Evolutionary conservation across 2,888 invertebrate genomes (phyloP).

Genomic region (Drosophila neonasuta): DNA sequence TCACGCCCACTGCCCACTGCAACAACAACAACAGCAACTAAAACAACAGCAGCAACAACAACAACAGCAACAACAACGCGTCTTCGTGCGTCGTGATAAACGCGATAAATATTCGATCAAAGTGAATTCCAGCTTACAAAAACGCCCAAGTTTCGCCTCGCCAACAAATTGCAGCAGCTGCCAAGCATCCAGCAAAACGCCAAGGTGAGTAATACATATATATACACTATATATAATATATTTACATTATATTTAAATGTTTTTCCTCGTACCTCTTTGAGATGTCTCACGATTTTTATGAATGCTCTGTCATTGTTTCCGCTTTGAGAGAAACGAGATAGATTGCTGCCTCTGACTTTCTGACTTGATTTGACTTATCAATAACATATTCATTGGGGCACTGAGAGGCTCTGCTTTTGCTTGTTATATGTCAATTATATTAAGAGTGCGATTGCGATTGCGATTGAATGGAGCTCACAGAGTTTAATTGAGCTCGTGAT

Average conservation of each 20-base stretch:
- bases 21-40: conserved; percentile 21
- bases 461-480: conserved; percentile 23
- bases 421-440: conserved; percentile 26
- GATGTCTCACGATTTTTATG: neutral
- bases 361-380: conserved; percentile 27
- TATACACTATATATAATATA: neutral
- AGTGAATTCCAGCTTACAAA: conserved; percentile 26
- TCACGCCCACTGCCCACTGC: conserved; percentile 35
- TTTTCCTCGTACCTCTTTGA: conserved; percentile 1
- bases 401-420: conserved; percentile 4
- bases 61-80: conserved; percentile 30
- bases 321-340: conserved; percentile 5
- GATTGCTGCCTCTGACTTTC: neutral
- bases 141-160: conserved; percentile 28
- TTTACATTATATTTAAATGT: neutral
- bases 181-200: conserved; percentile 44
- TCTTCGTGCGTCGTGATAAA: conserved; percentile 26
- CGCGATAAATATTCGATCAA: conserved; percentile 7
- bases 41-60: neutral
- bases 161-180: conserved; percentile 46
- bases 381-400: conserved; percentile 15
- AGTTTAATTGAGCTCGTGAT: conserved; percentile 49
- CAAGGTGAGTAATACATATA: conserved; percentile 60
- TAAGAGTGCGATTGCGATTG: neutral
- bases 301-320: conserved; percentile 16